A percentile compares a stretch with the other conserved stretches of the same genome.
Evolutionary conservation across 2,113 vertebrate species (phyloP).

Genomic region (Tringa solitaria): DNA sequence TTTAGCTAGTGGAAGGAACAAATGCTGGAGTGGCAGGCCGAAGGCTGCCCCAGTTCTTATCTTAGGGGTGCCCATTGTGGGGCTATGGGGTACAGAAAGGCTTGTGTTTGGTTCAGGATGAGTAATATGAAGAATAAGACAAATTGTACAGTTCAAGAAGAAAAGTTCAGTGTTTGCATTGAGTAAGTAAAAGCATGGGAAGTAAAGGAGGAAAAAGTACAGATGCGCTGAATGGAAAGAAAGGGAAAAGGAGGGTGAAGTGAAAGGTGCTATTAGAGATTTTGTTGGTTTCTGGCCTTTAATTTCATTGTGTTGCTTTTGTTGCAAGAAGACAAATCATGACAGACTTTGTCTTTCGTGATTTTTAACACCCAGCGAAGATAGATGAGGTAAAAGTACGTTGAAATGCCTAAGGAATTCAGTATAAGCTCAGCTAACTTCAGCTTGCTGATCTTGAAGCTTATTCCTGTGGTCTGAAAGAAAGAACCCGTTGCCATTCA

Average conservation of each 20-base stretch:
- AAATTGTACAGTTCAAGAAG: neutral
- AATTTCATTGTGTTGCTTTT: neutral
- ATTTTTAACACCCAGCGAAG: neutral
- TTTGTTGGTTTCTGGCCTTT: neutral
- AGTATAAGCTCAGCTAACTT: neutral
- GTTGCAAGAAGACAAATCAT: neutral
- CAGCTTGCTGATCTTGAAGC: rapidly evolving
- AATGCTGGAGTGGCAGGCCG: neutral
- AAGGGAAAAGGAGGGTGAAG: neutral
- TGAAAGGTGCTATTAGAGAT: neutral
- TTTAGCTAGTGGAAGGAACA: neutral
- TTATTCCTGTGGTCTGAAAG: neutral
- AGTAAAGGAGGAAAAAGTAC: neutral
- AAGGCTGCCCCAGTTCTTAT: neutral
- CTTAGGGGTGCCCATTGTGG: neutral
- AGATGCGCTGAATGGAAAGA: neutral
- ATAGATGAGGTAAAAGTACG: neutral
- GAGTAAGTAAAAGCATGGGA: neutral
- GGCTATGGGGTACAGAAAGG: neutral
- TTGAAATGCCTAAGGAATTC: neutral
- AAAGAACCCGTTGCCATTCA: neutral
- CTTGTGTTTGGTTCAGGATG: neutral
- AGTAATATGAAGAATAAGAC: neutral
- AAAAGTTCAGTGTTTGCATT: rapidly evolving
- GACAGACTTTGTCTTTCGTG: rapidly evolving